Conservation (phyloP, 2,888 invertebrate species). For the Drosophila quinaria region DNA sequence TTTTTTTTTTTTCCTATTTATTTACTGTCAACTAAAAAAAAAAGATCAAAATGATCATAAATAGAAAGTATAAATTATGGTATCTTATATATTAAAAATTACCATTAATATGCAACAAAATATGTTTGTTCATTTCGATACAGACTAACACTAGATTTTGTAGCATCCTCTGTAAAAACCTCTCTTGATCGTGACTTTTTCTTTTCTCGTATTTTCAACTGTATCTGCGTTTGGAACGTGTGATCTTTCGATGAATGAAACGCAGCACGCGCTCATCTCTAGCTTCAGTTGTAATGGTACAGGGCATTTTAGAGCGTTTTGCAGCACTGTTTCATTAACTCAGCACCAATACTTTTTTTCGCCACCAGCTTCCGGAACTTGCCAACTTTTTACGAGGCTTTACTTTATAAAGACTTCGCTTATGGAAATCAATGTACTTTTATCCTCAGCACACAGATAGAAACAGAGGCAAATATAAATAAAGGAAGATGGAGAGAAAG, state of each 20-base stretch:
- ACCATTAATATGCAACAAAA: no score
- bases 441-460: conserved; percentile 28
- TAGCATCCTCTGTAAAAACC: no score
- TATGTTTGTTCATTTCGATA: no score
- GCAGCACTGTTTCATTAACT: conserved; percentile 77
- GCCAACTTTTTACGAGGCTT: conserved; percentile 60
- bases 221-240: neutral
- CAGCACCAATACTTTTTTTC: conserved; percentile 48
- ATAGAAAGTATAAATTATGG: no score
- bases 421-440: conserved; percentile 72
- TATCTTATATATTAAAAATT: no score
- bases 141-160: no score
- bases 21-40: no score
- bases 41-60: no score
- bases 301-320: conserved; percentile 41
- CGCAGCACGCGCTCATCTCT: conserved; percentile 8
- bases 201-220: no score
- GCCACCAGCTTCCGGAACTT: conserved; percentile 37
- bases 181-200: no score
- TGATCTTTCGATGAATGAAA: neutral
- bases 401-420: conserved; percentile 43
- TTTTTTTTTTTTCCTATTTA: no score
- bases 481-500: conserved; percentile 15
- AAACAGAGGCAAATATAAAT: neutral
- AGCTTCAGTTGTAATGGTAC: neutral